Percentiles rank a stretch among this genome's conserved stretches.
Evolutionary conservation across 1,140 invertebrate species (phyloP).

Genomic region (Procambarus virginalis): DNA sequence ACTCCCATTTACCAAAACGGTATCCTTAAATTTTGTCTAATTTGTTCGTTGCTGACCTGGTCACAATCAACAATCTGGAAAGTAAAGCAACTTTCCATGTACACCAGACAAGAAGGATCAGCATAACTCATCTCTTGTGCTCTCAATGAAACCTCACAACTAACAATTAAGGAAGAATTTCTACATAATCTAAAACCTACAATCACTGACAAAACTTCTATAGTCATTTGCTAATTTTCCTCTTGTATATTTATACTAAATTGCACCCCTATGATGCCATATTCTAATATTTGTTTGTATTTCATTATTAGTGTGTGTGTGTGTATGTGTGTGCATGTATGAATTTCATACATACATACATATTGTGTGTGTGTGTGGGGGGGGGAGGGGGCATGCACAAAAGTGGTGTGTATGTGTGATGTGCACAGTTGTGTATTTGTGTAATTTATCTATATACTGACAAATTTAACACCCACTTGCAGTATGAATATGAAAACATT

Average conservation of each 20-base stretch:
- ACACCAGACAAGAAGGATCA: slow-evolving; percentile 39
- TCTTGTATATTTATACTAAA: neutral
- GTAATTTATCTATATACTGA: neutral
- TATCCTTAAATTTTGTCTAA: neutral
- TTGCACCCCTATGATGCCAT: slow-evolving; percentile 2
- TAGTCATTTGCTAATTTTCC: slow-evolving; percentile 12
- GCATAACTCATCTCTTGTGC: slow-evolving; percentile 37
- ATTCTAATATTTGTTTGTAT: neutral
- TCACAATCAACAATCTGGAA: slow-evolving; percentile 25
- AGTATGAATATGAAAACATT: slow-evolving; percentile 16
- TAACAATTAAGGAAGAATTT: slow-evolving; percentile 25
- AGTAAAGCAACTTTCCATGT: slow-evolving; percentile 36
- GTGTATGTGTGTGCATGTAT: neutral
- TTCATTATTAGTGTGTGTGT: neutral
- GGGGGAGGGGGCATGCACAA: no score
- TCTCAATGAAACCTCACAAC: slow-evolving; percentile 42
- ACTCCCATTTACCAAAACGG: slow-evolving; percentile 1
- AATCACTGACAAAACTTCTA: slow-evolving; percentile 46
- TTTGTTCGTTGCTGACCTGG: slow-evolving; percentile 2
- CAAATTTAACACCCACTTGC: slow-evolving; percentile 4
- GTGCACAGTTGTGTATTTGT: neutral
- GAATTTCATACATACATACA: neutral
- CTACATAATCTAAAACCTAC: slow-evolving; percentile 28
- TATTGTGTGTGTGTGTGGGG: neutral
- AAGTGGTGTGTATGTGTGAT: slow-evolving; percentile 5